Conservation (phyloP, 2,797 vertebrate genomes). For the Cyprinella venusta region DNA sequence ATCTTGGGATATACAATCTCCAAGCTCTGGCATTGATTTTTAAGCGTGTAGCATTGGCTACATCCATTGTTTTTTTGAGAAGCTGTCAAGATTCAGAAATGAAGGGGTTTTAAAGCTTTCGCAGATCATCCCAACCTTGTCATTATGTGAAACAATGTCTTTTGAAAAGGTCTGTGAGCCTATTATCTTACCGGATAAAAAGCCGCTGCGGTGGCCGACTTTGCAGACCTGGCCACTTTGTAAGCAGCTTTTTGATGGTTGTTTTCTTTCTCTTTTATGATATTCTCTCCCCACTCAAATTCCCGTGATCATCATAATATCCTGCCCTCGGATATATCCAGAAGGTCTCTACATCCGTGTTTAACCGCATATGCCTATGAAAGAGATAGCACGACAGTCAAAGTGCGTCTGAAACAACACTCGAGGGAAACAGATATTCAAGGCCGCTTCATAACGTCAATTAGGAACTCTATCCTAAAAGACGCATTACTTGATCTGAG, state of each 20-base stretch:
- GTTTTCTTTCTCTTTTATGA: constrained; percentile 16
- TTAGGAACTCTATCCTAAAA: constrained; percentile 59
- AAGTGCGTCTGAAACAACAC: constrained; percentile 45
- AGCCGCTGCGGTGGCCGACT: constrained; percentile 38
- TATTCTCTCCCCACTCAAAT: constrained; percentile 42
- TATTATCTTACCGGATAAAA: constrained; percentile 63
- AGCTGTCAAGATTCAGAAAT: constrained; percentile 73
- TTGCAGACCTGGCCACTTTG: constrained; percentile 50
- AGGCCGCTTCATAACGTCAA: constrained; percentile 48
- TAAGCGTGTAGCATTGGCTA: constrained; percentile 56
- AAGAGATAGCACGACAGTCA: constrained; percentile 54
- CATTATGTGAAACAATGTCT: constrained; percentile 63
- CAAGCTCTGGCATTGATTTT: constrained; percentile 71
- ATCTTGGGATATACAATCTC: constrained; percentile 74
- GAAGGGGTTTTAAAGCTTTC: constrained; percentile 55
- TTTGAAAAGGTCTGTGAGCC: constrained; percentile 59
- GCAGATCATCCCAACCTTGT: constrained; percentile 32
- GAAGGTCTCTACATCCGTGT: constrained; percentile 47
- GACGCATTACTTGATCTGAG: constrained; percentile 1
- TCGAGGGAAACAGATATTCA: constrained; percentile 49
- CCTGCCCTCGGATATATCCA: constrained; percentile 54
- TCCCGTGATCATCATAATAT: constrained; percentile 58
- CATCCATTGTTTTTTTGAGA: constrained; percentile 67
- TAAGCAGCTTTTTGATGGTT: constrained; percentile 50
- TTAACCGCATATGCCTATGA: constrained; percentile 56